Base-by-base conservation (phyloP, 2,888 invertebrate species). In the Limnephilus lunatus region DNA sequence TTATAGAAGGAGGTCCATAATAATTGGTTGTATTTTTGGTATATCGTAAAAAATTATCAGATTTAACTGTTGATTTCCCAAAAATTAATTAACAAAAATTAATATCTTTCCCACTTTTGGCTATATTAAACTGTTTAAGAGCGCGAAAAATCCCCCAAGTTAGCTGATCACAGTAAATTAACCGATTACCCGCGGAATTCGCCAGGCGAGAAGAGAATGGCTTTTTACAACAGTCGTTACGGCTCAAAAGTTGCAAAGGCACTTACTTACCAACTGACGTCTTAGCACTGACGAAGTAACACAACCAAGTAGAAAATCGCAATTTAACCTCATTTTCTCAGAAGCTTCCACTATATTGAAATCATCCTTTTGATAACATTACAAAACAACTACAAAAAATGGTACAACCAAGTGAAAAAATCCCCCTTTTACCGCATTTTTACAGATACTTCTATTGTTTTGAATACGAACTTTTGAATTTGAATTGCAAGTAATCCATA, bases 111-210 rank as follows among this genome's bases (percentile, higher is more conserved):
- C 25, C 25, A 68, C 19, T 5, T 25, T 19, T 7, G 0, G 25
- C 25, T 44, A 44, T 12, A 12, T 11, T 44, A n/a, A 25, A 25
- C 9, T n/a, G 68, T 68, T 25, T 9, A 68, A 68, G 68, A 68
- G 25, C 68, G 68, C 68, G 25, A 68, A 68, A 68, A 25, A 9
- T 5, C 5, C n/a, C 68, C n/a, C 7, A 53, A 53, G 53, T 53
- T 53, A 68, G 68, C 19, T 31, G 30, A 87, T 87, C 31, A 53
- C 31, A 53, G 87, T 53, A 48, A 87, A 87, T 87, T 87, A 87
- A 87, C 87, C 87, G 87, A 48, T 87, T 87, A 87, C 31, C 48
- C 25, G 87, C 48, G 87, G 87, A 87, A 87, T 87, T 32, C 83
- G 83, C 83, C 35, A 83, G 35, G 68, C 87, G 87, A 87, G 48